These are phyloP conservation scores for Limnephilus rhombicus DNA, from an alignment of 2,888 invertebrate genomes.

Conservation along the genomic window DNA sequence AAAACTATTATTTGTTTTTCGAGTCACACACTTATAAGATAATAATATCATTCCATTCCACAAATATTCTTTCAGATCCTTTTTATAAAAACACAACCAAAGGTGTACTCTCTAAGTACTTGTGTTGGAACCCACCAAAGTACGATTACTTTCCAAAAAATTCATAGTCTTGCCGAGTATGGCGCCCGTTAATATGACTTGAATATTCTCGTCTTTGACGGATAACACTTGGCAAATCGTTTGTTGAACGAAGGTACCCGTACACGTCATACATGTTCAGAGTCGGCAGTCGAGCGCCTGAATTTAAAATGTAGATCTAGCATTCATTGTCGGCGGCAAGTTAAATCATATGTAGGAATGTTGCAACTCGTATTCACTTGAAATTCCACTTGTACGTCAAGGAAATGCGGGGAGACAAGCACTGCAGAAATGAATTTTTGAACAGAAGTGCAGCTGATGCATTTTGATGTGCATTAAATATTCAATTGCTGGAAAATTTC, in stretches of 20 bases:
- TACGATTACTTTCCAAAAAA: not conserved
- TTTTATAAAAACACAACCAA: no score
- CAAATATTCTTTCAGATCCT: no score
- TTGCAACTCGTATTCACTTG: slow-evolving; percentile 2
- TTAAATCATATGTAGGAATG: not conserved
- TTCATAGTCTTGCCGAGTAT: not conserved
- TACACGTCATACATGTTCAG: not conserved
- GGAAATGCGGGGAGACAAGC: not conserved
- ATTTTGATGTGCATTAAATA: not conserved
- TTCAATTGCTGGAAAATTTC: not conserved
- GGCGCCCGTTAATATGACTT: not conserved
- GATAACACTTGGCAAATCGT: not conserved
- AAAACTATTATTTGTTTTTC: no score
- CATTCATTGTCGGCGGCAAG: not conserved
- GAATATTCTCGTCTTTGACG: not conserved
- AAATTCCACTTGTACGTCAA: not conserved
- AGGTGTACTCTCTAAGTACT: no score
- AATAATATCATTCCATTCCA: no score
- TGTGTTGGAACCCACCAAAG: not conserved
- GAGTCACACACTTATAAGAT: no score
- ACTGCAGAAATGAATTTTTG: not conserved
- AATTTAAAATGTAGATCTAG: not conserved
- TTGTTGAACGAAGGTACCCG: not conserved
- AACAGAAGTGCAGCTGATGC: not conserved
- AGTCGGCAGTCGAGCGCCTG: not conserved